phyloP scores from a whole-genome alignment of 30 jellyfish, hydroid and myxozoan species.

The Cassiopea andromeda region DNA sequence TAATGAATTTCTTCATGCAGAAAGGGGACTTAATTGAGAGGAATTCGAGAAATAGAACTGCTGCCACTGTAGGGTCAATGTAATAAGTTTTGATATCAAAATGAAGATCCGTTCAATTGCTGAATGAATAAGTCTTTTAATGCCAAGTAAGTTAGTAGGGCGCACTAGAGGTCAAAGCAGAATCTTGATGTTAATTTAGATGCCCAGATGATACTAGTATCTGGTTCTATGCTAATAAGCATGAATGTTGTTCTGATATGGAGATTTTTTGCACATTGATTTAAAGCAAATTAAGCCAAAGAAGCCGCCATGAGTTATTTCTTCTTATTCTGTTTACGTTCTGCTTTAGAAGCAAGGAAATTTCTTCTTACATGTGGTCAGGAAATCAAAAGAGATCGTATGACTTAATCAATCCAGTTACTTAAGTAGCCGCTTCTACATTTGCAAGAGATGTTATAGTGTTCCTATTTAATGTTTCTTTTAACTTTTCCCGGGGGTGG shows the following conservation, averaged over 20 bases:
- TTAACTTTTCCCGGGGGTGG: too few species aligned
- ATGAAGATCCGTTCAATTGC: neutral
- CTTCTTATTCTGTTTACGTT: conserved; percentile 5
- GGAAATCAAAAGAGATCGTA: conserved; percentile 4
- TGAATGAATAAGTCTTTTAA: neutral
- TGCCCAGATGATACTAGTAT: neutral
- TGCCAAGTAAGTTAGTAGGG: neutral
- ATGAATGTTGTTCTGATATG: neutral
- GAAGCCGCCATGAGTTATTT: conserved; percentile 1
- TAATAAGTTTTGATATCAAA: too few species aligned
- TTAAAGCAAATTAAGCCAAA: neutral
- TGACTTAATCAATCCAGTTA: conserved; percentile 7
- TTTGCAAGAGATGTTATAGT: neutral
- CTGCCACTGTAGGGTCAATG: too few species aligned
- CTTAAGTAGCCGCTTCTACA: neutral
- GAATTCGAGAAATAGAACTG: too few species aligned
- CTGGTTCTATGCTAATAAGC: neutral
- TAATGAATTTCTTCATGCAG: too few species aligned
- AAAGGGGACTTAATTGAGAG: too few species aligned
- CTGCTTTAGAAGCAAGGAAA: neutral
- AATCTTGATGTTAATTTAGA: neutral
- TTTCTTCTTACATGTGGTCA: conserved; percentile 26
- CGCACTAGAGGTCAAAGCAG: neutral
- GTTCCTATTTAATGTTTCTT: too few species aligned
- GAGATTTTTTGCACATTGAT: neutral